Evolutionary conservation across 1,140 invertebrate genomes (phyloP), one percentile per base, ranked within the genome.

Genomic region (Harpegnathos saltator): DNA sequence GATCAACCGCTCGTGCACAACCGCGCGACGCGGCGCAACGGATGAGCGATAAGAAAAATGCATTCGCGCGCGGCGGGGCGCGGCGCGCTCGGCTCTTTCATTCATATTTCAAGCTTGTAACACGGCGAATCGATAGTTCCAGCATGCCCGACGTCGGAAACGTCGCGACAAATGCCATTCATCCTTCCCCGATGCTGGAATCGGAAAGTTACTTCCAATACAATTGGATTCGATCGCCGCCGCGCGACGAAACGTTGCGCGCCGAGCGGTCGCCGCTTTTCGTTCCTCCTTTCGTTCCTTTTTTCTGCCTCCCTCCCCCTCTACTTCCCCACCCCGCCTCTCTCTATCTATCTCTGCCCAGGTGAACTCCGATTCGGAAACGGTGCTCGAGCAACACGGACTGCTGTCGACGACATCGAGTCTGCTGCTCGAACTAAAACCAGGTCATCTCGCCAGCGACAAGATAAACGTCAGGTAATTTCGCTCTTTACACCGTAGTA

Each of bases 391-490:
- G 22, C 91, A 91, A 59, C 90, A 91, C 75, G 92, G 91, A 29
- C 89, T 94, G 26, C 87, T 91, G 59, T 90, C 91, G 71, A 93
- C 92, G 52, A 89, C 90, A 59, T 94, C 93, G 29, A 93, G 91
- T 85, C 88, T 94, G 65, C 89, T 92, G 61, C 85, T 94, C n/a
- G 92, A 94, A 85, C 73, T 94, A 50, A 91, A 93, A 75, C 93
- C 93, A 29, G 80, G 91, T 83, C 94, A 94, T 88, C 84, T 94
- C 52, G 63, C 89, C 5, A 89, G 89, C 71, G 93, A 92, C 44
- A 91, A 87, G 90, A 93, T 94, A 85, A 91, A 92, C 90, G 91
- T 94, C 83, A 94, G 92, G 94, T 94, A 89, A 89, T 88, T 77
- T 66, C 66, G 52, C 24, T 54, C 59, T 68, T 80, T 80, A 80